Evolutionary conservation across 2,797 vertebrate species (phyloP), one percentile per base, ranked within the genome.

Genomic region (Clarias fuscus): DNA sequence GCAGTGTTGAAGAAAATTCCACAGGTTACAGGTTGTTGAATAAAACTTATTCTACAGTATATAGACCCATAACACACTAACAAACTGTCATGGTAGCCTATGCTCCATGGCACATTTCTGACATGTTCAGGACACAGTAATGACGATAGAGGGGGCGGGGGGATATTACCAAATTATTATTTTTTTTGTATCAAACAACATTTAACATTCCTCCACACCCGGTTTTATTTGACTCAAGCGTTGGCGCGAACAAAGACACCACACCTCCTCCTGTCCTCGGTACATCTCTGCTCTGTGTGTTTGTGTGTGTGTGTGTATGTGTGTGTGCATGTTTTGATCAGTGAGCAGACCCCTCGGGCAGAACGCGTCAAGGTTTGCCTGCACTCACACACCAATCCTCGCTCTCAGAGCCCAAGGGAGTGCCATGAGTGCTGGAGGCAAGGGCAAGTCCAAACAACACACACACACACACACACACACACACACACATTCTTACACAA

Each of bases 341-440:
- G 72, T 76, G 62, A 84, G 77, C 4, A 33, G 93, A 94, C 96
- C 94, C 95, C 96, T 82, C 94, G 94, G 96, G 96, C 96, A 97
- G 95, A 85, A 95, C 97, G 97, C 97, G 97, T 98, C 97, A 98
- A 96, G 96, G 96, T 97, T 97, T 97, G 95, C 96, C 96, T 96
- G 96, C 83, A 95, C 94, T 96, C 95, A 95, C 96, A 96, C 96
- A 96, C 96, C 96, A 96, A 96, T 98, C 97, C 97, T 93, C 92
- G 93, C 92, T 78, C 92, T 72, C 56, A 85, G 93, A 91, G 96
- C 97, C 97, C 93, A 92, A 94, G 97, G 98, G 97, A 96, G 97
- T 96, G 97, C 97, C 96, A 94, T 94, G 91, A 94, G 91, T 85
- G 96, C 98, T 95, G 1, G 88, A 96, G 97, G 97, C 97, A 98